Base-by-base conservation (phyloP, 2,797 vertebrate species). In the Gallirallus australis region DNA sequence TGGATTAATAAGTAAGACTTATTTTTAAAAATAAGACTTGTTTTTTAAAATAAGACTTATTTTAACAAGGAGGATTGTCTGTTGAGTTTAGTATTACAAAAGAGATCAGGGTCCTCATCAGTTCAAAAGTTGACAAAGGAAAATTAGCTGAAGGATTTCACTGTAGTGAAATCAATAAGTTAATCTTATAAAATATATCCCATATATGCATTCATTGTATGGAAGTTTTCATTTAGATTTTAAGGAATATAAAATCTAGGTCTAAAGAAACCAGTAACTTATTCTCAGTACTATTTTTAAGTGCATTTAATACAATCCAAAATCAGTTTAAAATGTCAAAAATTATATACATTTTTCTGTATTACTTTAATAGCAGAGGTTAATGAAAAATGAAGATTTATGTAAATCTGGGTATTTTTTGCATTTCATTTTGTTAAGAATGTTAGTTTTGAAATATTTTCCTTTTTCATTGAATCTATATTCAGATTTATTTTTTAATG, bases 171-270 rank as follows among this genome's bases (percentile, higher is more conserved):
- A 64, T 15, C 7, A 59, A 12, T 37, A 48, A 77, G 12, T 25
- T 56, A 31, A 31, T 64, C 37, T 42, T 40, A 3, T 30, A 31
- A 65, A 78, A 27, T 42, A 10, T 33, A 52, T 23, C 52, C 2
- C 5, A 37, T 31, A 48, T 1, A 2, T 35, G 6, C 15, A 40
- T 15, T 48, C 16, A 52, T 1, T 1, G 8, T 16, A 50, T 42
- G 11, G 14, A n/a, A 73, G 3, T 4, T 77, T 73, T 30, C 2
- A 27, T 47, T 40, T 56, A 5, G 2, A 33, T 82, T 76, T 47
- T 63, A 71, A 30, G 9, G 14, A 72, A 45, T 27, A 63, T 1
- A 66, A 66, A 73, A 54, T 2, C 20, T 52, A 8, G 21, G 12
- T 53, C 20, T 35, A 45, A 53, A 81, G 12, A 45, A 82, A 69